Conservation (phyloP, 2,888 invertebrate genomes). For the Pyrrhosoma nymphula region DNA sequence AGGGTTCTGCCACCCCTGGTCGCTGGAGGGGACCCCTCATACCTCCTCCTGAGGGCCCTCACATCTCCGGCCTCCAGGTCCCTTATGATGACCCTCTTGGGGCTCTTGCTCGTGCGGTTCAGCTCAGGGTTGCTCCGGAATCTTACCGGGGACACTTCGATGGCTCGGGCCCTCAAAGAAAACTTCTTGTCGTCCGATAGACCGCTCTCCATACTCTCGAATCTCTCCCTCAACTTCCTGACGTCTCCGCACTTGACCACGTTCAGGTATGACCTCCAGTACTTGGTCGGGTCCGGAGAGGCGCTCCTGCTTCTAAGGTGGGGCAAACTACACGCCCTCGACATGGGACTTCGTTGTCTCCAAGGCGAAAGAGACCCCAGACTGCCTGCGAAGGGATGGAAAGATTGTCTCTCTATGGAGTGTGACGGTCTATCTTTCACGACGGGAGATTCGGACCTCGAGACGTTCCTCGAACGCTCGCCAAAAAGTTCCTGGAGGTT, state of each 20-base stretch:
- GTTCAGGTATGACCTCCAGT: conserved; percentile 85
- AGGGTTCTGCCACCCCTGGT: conserved; percentile 78
- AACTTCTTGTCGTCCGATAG: conserved; percentile 68
- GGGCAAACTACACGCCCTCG: conserved; percentile 69
- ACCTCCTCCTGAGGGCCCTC: conserved; percentile 82
- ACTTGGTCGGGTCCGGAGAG: conserved; percentile 87
- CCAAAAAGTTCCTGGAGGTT: conserved; percentile 91
- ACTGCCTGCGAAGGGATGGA: conserved; percentile 76
- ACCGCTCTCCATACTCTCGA: conserved; percentile 84
- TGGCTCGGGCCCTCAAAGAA: not conserved
- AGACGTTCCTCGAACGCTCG: conserved; percentile 79
- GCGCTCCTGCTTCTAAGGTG: conserved; percentile 83
- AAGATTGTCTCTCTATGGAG: conserved; percentile 74
- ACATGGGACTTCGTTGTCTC: conserved; percentile 43
- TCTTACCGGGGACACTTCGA: conserved; percentile 78
- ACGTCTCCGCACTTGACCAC: conserved; percentile 89
- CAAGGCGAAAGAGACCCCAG: conserved; percentile 76
- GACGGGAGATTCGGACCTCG: conserved; percentile 71
- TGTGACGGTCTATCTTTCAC: conserved; percentile 75
- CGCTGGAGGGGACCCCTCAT: conserved; percentile 77
- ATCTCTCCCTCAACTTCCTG: conserved; percentile 86
- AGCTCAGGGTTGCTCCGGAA: conserved; percentile 91
- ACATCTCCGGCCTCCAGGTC: conserved; percentile 82
- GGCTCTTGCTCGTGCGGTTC: conserved; percentile 78
- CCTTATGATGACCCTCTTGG: conserved; percentile 78